Conservation (phyloP, 37 sponge, comb jelly and placozoan species). For the Crambe crambe region DNA sequence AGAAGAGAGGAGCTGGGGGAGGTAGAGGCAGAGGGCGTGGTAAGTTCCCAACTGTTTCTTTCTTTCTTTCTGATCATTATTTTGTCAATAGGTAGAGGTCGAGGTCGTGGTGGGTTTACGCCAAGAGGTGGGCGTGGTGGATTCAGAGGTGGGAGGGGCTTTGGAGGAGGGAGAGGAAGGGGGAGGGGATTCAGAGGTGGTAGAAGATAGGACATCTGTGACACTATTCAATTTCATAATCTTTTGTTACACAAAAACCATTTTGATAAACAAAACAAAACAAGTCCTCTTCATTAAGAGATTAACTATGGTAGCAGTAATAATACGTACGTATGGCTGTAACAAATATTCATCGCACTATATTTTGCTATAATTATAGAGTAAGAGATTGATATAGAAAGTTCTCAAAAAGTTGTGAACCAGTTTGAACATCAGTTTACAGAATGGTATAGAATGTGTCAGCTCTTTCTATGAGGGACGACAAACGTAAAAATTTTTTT, state of each 20-base stretch:
- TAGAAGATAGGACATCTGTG: conserved; percentile 28
- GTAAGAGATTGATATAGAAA: no score
- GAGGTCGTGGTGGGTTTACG: conserved; percentile 35
- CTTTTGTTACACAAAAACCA: not conserved
- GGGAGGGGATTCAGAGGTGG: conserved; percentile 54
- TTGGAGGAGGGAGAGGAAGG: conserved; percentile 62
- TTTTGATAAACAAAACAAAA: no score
- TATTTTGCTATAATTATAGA: no score
- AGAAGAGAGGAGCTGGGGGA: conserved; percentile 20
- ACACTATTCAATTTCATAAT: not conserved
- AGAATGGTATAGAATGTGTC: no score
- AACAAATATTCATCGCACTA: no score
- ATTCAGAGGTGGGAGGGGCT: conserved; percentile 56
- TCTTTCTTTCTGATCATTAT: not conserved
- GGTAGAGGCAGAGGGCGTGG: conserved; percentile 38
- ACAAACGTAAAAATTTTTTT: no score
- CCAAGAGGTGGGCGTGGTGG: conserved; percentile 64
- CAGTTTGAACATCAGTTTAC: no score
- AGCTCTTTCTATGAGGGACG: no score
- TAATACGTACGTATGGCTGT: no score
- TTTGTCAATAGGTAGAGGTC: not conserved
- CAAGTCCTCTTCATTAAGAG: no score
- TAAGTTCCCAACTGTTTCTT: not conserved
- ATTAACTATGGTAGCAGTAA: no score
- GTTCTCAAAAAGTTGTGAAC: no score